These are phyloP conservation scores for Hyla sarda DNA, from an alignment of 2,113 vertebrate genomes.

Conservation along the genomic window DNA sequence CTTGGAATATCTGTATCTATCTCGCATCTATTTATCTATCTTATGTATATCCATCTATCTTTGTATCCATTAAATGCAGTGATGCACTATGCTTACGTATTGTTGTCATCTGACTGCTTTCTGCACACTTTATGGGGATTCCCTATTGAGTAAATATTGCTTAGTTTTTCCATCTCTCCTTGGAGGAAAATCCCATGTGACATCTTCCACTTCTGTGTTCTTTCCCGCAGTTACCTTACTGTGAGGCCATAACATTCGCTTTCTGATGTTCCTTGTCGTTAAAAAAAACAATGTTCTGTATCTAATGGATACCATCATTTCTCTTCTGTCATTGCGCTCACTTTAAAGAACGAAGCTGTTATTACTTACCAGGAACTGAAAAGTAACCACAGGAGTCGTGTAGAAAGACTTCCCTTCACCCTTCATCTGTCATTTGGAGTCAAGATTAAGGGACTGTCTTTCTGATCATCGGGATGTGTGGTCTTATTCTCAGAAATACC, in stretches of 20 bases:
- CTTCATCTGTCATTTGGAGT: constrained; percentile 50
- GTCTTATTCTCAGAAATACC: constrained; percentile 20
- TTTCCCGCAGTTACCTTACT: constrained; percentile 27
- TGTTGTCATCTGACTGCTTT: background rate
- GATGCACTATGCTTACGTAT: background rate
- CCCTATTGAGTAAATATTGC: constrained; percentile 32
- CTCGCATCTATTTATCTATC: no score
- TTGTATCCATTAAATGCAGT: background rate
- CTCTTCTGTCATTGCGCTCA: constrained; percentile 34
- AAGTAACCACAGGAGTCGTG: constrained; percentile 49
- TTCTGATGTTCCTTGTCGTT: constrained; percentile 39
- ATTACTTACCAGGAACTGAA: constrained; percentile 45
- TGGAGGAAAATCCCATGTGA: constrained; percentile 30
- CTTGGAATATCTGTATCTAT: no score
- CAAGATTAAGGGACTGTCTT: constrained; percentile 39
- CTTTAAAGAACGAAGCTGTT: constrained; percentile 51
- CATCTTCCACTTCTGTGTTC: constrained; percentile 23
- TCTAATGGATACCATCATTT: constrained; percentile 51
- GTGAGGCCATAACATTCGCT: constrained; percentile 36
- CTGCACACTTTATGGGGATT: constrained; percentile 1
- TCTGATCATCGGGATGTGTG: constrained; percentile 46
- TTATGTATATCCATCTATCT: no score
- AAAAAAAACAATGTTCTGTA: constrained; percentile 49
- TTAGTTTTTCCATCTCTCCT: constrained; percentile 22
- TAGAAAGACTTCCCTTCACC: constrained; percentile 40